These are phyloP conservation scores for Montipora efflorescens DNA, from an alignment of 64 coral and sea anemone species.

Conservation along the genomic window DNA sequence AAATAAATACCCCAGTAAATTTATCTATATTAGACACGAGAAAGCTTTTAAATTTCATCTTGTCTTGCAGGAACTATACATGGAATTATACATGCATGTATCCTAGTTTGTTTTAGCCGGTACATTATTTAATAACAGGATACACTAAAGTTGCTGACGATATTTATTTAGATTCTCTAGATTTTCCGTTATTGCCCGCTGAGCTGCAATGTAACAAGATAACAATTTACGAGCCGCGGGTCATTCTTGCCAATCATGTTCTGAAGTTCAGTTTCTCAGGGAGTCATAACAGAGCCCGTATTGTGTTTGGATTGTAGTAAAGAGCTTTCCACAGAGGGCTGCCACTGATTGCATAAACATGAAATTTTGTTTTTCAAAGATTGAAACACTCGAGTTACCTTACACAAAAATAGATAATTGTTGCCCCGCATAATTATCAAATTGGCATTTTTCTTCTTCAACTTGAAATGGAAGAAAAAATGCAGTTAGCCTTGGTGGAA, in stretches of 20 bases:
- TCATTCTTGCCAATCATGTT: constrained; percentile 13
- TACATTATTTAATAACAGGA: neutral
- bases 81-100: neutral
- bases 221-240: neutral
- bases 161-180: neutral
- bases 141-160: constrained; percentile 15
- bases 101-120: neutral
- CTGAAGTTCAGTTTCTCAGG: neutral
- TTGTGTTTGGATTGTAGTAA: neutral
- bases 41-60: neutral
- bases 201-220: neutral
- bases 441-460: too few relatives aligned
- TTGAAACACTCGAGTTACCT: neutral
- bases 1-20: neutral
- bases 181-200: neutral
- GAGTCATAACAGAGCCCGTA: neutral
- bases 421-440: too few relatives aligned
- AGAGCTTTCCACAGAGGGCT: neutral
- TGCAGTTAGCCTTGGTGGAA: too few relatives aligned
- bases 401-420: too few relatives aligned
- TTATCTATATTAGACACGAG: neutral
- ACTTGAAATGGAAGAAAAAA: too few relatives aligned
- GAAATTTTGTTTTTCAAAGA: neutral
- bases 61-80: neutral
- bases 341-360: neutral